Evolutionary conservation across 2,797 vertebrate genomes (phyloP), one percentile per base, ranked within the genome.

Genomic region (Tauraco hartlaubi): DNA sequence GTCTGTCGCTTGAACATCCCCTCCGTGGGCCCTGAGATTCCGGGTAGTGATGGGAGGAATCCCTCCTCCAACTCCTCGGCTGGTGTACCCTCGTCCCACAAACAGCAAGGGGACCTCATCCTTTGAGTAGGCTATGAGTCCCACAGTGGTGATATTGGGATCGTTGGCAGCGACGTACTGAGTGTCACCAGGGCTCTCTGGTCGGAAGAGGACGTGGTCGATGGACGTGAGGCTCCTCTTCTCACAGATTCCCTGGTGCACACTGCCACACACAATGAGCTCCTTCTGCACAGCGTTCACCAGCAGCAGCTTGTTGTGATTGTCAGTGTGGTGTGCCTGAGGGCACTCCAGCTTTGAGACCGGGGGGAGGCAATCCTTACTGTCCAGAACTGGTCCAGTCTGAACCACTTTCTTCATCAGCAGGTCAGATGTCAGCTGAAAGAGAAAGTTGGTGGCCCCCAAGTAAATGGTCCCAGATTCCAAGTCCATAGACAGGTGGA

Each of bases 111-210:
- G 98, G 48, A 98, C 96, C 33, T 98, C 97, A 11, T 98, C 98
- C 68, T 98, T 98, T 2, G 98, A 97, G 84, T 97, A 98, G 18
- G 99, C 98, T 33, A 99, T 98, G 13, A 99, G 97, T 11, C 99
- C 99, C 88, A 99, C 99, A 0, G 99, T 99, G 82, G 99, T 99
- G 77, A 99, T 98, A 2, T 99, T 98, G 28, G 99, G 99, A 94
- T 99, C 98, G 23, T 99, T 99, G 68, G 99, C 99, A 3, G 99
- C 99, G 62, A 99, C 99, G 0, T 99, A 99, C 71, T 99, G 99
- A 10, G 99, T 99, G 86, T 99, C 99, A 56, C 99, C 99, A 0
- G 99, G 99, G 77, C 98, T 98, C 91, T 99, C 98, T 0, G 99
- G 98, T 19, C 98, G 98, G 94, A 99, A 99, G 31, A 99, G 98